These are phyloP conservation scores for Perca fluviatilis DNA, from an alignment of 2,113 vertebrate genomes.

Conservation along the genomic window DNA sequence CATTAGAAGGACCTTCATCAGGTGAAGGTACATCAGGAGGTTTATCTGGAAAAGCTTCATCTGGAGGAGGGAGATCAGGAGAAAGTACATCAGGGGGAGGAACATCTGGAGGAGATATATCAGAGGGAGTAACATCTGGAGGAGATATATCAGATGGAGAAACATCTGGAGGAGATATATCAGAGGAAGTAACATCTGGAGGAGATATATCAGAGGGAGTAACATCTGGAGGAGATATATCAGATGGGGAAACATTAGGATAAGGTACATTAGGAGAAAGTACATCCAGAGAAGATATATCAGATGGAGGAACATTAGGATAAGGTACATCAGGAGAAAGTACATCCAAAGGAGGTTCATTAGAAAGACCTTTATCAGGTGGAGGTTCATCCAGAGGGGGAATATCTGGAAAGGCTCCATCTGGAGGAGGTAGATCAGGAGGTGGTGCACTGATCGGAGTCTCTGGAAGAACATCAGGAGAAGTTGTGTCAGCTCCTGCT, in stretches of 20 bases:
- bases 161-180: slow-evolving; percentile 6
- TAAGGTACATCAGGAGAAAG: not conserved
- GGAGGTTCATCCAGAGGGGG: not conserved
- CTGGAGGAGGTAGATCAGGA: slow-evolving; percentile 15
- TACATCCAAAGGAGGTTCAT: not conserved
- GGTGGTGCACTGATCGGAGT: not conserved
- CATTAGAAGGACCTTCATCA: too few species aligned
- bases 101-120: not conserved
- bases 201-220: not conserved
- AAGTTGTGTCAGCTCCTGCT: slow-evolving; percentile 38
- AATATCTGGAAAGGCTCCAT: not conserved
- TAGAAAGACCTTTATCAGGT: not conserved
- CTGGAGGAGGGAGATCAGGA: not conserved
- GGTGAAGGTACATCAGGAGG: not conserved
- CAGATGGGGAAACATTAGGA: not conserved
- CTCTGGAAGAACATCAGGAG: slow-evolving; percentile 34
- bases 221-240: slow-evolving; percentile 9
- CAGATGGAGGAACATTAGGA: not conserved
- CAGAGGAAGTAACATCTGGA: not conserved
- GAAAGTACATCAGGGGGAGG: not conserved
- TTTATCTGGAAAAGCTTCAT: not conserved
- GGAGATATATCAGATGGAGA: not conserved
- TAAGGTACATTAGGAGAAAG: not conserved
- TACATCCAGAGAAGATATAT: not conserved
- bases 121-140: not conserved